Evolutionary conservation across 2,113 vertebrate species (phyloP).

Genomic region (Tupaia tana): DNA sequence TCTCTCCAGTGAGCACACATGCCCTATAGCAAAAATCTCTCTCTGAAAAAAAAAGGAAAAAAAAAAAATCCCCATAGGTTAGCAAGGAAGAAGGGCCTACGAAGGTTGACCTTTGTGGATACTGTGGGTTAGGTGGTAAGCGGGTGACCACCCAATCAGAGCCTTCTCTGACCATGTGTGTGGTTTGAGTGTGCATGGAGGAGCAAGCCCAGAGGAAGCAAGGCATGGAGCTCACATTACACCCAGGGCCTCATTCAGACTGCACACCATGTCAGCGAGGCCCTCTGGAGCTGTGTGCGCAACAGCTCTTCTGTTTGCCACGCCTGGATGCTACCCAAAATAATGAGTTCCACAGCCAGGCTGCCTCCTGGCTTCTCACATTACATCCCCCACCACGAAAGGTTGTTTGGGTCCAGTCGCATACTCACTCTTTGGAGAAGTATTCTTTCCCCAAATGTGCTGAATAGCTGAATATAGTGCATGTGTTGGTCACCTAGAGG

Average conservation of each 20-base stretch:
- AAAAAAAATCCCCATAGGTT: neutral
- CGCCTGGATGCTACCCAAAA: neutral
- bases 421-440: neutral
- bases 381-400: neutral
- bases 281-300: neutral
- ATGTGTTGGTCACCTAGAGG: neutral
- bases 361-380: neutral
- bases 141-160: neutral
- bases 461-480: slow-evolving; percentile 25
- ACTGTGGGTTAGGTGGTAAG: slow-evolving; percentile 2
- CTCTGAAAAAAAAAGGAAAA: no score
- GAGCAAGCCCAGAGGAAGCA: neutral
- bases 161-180: neutral
- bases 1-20: no score
- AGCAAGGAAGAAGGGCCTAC: neutral
- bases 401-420: neutral
- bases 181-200: neutral
- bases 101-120: neutral
- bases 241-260: neutral
- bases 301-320: neutral
- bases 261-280: neutral
- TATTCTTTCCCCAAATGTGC: neutral
- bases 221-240: neutral
- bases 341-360: neutral
- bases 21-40: no score